phyloP scores from a whole-genome alignment of 2,888 invertebrate species.

The Limnephilus lunatus region DNA sequence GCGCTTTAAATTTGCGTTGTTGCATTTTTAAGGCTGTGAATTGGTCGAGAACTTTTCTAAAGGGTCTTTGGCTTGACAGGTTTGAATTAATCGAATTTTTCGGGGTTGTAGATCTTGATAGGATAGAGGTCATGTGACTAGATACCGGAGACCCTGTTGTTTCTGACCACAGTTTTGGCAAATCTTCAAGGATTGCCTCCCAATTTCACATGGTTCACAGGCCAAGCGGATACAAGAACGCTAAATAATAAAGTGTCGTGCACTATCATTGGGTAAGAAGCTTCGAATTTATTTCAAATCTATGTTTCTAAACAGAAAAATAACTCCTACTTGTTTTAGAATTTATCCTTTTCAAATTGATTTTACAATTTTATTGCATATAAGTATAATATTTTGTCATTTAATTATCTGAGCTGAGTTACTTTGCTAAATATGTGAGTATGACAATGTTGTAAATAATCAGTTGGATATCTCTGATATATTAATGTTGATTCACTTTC shows the following conservation, averaged over 20 bases:
- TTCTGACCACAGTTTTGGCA: conserved; percentile 43
- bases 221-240: conserved; percentile 41
- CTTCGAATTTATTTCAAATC: neutral
- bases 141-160: neutral
- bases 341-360: no score
- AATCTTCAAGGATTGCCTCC: conserved; percentile 41
- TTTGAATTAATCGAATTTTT: neutral
- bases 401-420: no score
- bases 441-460: no score
- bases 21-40: neutral
- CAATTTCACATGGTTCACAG: conserved; percentile 43
- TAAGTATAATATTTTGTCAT: no score
- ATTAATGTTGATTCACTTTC: no score
- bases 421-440: no score
- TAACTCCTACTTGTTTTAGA: neutral
- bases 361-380: no score
- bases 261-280: neutral
- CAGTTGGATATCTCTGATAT: no score
- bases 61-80: neutral
- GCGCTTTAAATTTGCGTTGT: neutral
- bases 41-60: neutral
- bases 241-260: neutral
- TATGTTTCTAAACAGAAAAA: neutral
- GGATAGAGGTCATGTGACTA: conserved; percentile 24
- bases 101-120: neutral